phyloP scores from a whole-genome alignment of 2,113 vertebrate genomes.

The Petromus typicus region DNA sequence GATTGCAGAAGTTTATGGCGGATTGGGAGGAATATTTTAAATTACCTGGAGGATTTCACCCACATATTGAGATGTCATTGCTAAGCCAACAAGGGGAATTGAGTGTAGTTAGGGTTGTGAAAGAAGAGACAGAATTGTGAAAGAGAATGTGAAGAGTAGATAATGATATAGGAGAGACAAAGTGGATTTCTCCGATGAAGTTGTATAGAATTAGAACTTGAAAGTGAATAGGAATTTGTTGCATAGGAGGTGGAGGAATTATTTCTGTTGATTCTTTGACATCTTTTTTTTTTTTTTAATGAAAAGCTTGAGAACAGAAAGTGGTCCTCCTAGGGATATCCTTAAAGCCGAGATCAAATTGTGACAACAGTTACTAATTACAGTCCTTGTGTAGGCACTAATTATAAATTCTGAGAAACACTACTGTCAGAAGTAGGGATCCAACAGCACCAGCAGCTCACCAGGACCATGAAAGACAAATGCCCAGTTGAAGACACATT shows the following conservation, averaged over 20 bases:
- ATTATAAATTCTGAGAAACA: slow-evolving; percentile 24
- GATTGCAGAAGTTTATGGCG: background rate
- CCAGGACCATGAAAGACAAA: background rate
- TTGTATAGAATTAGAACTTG: background rate
- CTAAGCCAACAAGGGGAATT: background rate
- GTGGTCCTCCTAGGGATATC: background rate
- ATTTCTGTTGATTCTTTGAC: background rate
- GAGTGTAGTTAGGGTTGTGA: background rate
- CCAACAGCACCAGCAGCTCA: background rate
- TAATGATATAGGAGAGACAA: background rate
- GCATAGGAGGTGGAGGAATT: background rate
- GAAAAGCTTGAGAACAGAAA: background rate
- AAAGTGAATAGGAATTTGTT: background rate
- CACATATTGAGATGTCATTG: background rate
- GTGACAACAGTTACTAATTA: slow-evolving; percentile 2
- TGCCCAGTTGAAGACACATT: background rate
- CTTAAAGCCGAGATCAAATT: background rate
- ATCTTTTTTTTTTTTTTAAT: background rate
- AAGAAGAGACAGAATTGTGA: background rate
- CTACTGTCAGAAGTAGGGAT: background rate
- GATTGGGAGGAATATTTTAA: background rate
- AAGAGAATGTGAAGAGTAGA: background rate
- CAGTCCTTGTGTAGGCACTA: background rate
- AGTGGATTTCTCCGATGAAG: background rate
- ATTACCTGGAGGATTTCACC: slow-evolving; percentile 29